Base-by-base conservation (phyloP, 2,888 invertebrate genomes). In the Drosophila buzzatii region DNA sequence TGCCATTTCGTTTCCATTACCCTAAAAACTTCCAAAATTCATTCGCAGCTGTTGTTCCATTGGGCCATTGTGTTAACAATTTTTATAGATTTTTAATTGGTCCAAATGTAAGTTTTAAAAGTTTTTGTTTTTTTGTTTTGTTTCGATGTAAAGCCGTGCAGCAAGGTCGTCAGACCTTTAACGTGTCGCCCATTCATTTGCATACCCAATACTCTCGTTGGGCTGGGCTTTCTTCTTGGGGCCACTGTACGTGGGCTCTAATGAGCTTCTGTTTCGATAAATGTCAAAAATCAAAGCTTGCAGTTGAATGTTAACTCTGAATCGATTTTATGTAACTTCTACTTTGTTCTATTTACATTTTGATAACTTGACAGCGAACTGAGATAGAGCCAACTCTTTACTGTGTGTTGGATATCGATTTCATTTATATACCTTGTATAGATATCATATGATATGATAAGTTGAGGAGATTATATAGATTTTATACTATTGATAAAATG, bases 31-130 rank as follows among this genome's bases (percentile, higher is more conserved):
- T 67, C 45, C 51, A 60, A 61, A 62, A 59, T 64, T 49, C 49
- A 52, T 74, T 31, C 49, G 47, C 70, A 42, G 45, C 51, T 67
- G 23, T 49, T 69, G 18, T 39, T 16, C 58, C 16, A 47, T 27
- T 49, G 31, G 31, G 6, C 8, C 80, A 79, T 82, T 85, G 81
- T 73, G 66, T 53, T 16, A 52, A 63, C 64, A 52, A 64, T 71
- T 82, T 84, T 88, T 76, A 85, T 85, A 68, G 73, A 65, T 71
- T 81, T 88, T 88, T 83, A 88, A 83, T 84, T 84, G 82, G 72
- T 72, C 58, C 49, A 57, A 78, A 73, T 60, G 59, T 66, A 45
- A 49, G 49, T 70, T 73, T 45, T 20, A 12, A 37, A 14, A 33
- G 39, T 2, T 47, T 51, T 57, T 52, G 31, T 47, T 51, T 47